These are phyloP conservation scores for Cyclura pinguis DNA, from an alignment of 2,797 vertebrate species.

Conservation along the genomic window DNA sequence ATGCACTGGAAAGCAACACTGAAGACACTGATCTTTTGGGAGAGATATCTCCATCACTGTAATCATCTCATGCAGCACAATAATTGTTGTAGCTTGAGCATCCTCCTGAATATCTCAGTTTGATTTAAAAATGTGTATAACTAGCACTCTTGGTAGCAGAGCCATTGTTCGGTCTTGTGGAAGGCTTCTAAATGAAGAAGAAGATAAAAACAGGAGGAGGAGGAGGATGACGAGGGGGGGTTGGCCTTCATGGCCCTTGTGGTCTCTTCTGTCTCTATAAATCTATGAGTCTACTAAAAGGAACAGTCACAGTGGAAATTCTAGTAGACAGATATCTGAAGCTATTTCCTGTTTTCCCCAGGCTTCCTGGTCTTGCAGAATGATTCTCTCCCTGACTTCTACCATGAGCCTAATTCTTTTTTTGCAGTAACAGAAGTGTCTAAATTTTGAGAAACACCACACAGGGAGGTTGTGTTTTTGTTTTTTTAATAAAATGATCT, in stretches of 20 bases:
- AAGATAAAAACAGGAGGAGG: no score
- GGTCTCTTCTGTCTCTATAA: no score
- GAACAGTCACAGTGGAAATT: neutral
- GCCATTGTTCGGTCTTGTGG: neutral
- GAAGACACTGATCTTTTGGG: neutral
- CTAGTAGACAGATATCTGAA: neutral
- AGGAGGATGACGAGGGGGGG: no score
- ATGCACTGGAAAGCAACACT: neutral
- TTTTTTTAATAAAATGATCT: no score
- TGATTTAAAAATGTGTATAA: neutral
- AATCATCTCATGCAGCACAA: neutral
- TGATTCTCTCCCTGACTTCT: neutral
- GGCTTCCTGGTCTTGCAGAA: neutral
- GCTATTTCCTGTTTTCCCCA: neutral
- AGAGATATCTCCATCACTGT: neutral
- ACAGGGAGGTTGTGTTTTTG: no score
- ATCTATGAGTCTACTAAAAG: no score
- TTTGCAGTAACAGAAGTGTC: neutral
- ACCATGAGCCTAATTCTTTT: neutral
- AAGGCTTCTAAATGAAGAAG: neutral
- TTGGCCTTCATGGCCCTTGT: no score
- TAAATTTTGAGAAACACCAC: no score
- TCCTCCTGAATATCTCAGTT: no score
- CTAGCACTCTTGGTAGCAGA: neutral
- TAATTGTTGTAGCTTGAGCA: neutral